phyloP scores from a whole-genome alignment of 2,888 invertebrate species.

The Drosophila hawaiiensis region DNA sequence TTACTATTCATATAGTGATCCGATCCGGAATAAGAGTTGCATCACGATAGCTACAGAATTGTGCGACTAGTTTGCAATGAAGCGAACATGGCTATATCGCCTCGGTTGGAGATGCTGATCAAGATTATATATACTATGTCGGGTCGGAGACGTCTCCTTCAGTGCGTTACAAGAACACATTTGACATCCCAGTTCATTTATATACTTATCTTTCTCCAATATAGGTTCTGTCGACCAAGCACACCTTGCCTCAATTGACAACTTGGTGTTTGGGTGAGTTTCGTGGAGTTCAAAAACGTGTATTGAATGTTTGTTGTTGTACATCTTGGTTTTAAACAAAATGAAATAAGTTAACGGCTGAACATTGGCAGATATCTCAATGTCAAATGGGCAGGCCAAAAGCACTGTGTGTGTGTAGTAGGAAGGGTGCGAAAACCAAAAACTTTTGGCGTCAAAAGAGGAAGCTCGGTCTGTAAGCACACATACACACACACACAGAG shows the following conservation, averaged over 20 bases:
- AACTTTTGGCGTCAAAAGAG: constrained; percentile 49
- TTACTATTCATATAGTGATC: not conserved
- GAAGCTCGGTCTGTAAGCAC: constrained; percentile 32
- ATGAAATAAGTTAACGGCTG: constrained; percentile 26
- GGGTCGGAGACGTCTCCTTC: not conserved
- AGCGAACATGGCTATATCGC: not conserved
- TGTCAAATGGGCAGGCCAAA: constrained; percentile 40
- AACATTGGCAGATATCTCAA: constrained; percentile 47
- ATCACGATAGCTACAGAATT: not conserved
- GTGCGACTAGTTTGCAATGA: not conserved
- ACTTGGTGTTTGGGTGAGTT: not conserved
- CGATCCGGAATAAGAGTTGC: not conserved
- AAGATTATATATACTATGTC: not conserved
- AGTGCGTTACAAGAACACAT: not conserved
- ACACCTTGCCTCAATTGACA: constrained; percentile 3
- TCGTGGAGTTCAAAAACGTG: constrained; percentile 2
- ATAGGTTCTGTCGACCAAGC: not conserved
- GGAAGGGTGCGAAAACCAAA: constrained; percentile 13
- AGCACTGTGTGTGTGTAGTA: not conserved
- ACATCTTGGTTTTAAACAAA: constrained; percentile 26
- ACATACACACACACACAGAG: constrained; percentile 3
- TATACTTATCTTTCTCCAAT: not conserved
- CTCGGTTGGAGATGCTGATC: not conserved
- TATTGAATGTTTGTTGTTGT: constrained; percentile 14
- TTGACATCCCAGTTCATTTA: not conserved